Conservation (phyloP, 2,888 invertebrate species). For the Pristionchus maxplancki region DNA sequence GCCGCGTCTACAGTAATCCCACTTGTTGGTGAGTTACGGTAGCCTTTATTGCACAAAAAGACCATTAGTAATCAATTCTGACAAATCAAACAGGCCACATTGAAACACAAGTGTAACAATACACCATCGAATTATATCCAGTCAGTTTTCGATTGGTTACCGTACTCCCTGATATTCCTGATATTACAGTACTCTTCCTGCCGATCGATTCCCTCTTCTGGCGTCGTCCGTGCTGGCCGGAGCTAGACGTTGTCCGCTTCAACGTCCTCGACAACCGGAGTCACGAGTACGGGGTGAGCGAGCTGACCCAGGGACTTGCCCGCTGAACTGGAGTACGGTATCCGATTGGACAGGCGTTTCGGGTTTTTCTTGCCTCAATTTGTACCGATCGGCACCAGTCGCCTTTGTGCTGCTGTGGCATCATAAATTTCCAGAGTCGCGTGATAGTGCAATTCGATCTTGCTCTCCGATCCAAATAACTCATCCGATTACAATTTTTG, state of each 20-base stretch:
- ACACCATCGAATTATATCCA: not conserved
- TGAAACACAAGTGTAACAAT: not conserved
- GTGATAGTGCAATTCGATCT: too few species aligned
- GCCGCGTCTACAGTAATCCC: slow-evolving; percentile 75
- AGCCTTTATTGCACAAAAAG: not conserved
- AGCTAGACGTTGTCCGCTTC: slow-evolving; percentile 96
- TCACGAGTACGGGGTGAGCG: slow-evolving; percentile 92
- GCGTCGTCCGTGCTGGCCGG: slow-evolving; percentile 92
- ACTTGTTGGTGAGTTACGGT: slow-evolving; percentile 82
- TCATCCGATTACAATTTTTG: too few species aligned
- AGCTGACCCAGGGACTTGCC: not conserved
- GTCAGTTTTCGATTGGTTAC: not conserved
- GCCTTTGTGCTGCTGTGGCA: too few species aligned
- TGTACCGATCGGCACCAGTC: too few species aligned
- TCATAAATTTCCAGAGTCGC: too few species aligned
- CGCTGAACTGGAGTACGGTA: too few species aligned
- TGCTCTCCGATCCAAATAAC: too few species aligned
- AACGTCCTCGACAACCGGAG: slow-evolving; percentile 95
- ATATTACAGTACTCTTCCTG: slow-evolving; percentile 84
- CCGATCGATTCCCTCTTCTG: slow-evolving; percentile 93
- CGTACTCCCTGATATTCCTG: slow-evolving; percentile 77
- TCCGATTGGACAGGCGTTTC: too few species aligned
- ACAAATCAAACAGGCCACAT: not conserved
- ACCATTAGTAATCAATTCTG: too few species aligned
- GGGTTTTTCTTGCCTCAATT: too few species aligned